Conservation (phyloP, 2,797 vertebrate species). For the Chloroceryle inda region DNA sequence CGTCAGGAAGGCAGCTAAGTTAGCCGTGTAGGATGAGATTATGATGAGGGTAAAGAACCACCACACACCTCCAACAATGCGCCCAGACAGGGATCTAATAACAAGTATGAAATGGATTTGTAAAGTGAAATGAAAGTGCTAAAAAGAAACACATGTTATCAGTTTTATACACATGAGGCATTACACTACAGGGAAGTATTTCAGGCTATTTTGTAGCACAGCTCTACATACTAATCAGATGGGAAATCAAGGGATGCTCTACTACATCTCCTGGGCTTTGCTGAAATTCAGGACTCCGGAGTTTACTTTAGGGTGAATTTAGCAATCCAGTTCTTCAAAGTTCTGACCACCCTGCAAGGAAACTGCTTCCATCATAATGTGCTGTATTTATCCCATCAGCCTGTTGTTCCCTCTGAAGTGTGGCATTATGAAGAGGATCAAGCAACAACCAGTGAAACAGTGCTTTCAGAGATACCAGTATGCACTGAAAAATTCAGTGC, state of each 20-base stretch:
- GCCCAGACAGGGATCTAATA: conserved; percentile 96
- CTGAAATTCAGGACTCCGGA: conserved; percentile 9
- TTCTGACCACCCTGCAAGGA: conserved; percentile 17
- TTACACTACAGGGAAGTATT: neutral
- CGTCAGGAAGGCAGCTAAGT: conserved; percentile 99
- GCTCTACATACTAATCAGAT: neutral
- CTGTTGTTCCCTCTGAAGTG: neutral
- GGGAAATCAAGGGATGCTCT: conserved; percentile 1
- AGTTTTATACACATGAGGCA: conserved; percentile 61
- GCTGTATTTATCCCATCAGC: neutral
- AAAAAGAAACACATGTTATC: conserved; percentile 62
- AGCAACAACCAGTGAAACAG: conserved; percentile 18
- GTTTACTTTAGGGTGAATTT: conserved; percentile 19
- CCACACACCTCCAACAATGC: conserved; percentile 99
- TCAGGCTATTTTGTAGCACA: neutral
- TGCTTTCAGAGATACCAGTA: neutral
- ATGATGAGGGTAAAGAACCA: conserved; percentile 99
- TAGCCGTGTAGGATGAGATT: conserved; percentile 99
- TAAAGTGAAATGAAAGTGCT: conserved; percentile 80
- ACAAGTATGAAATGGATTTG: conserved; percentile 86
- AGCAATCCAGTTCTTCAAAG: conserved; percentile 19
- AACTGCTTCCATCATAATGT: neutral
- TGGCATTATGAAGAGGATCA: neutral
- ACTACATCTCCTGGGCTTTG: neutral
- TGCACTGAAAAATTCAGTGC: neutral